Evolutionary conservation across 2,888 invertebrate genomes (phyloP), one percentile per base, ranked within the genome.

Genomic region (Drosophila prostipennis): DNA sequence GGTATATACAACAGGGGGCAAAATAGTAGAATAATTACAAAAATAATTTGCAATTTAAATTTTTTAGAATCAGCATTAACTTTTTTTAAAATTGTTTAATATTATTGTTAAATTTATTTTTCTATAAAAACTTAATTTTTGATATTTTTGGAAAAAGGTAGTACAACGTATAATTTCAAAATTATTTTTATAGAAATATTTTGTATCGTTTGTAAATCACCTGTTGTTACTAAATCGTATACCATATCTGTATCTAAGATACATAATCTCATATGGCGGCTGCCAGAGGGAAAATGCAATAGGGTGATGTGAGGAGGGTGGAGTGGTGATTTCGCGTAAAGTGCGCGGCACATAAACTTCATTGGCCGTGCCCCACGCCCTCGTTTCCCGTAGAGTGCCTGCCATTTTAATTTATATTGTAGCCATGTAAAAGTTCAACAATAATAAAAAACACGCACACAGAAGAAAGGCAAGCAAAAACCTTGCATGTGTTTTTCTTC

Each of bases 401-500:
- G 80, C 78, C 81, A 80, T 82, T 82, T 82, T 82, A 82, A 82
- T 82, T 82, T 82, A 83, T 85, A 82, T 86, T 82, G 83, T 83
- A 71, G 86, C 86, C 76, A 63, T 77, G 83, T 79, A 76, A 83
- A 83, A 77, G 80, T 79, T 79, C 83, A 80, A 72, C 80, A 74
- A 82, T 78, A 82, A 82, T 78, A 82, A 82, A 63, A 68, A 51
- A 57, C 45, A 57, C 57, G 39, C 74, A 54, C 65, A 29, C 71
- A 73, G 64, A 68, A 80, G 36, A 3, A 42, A 34, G 51, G 40
- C n/a, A 23, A 46, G n/a, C 19, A 51, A 51, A 39, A 53, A 74
- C 63, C 67, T 43, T 59, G 73, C 71, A 79, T 79, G 71, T 78
- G 80, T 53, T 53, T 42, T 53, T 10, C 16, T 19, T 63, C 26